phyloP scores from a whole-genome alignment of 2,113 vertebrate genomes.

The Illadopsis cleaveri region DNA sequence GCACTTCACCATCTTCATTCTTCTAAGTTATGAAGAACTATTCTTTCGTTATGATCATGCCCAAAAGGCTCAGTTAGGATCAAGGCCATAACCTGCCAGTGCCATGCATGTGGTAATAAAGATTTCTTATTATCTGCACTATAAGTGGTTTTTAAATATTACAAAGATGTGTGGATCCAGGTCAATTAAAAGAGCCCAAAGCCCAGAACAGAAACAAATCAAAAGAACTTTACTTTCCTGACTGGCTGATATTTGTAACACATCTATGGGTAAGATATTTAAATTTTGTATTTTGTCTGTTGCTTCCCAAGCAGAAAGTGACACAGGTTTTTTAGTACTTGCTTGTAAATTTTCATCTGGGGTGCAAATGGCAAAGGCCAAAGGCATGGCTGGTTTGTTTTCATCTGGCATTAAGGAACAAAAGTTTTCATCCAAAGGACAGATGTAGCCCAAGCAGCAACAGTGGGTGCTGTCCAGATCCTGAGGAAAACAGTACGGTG shows the following conservation, averaged over 20 bases:
- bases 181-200: background rate
- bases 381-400: background rate
- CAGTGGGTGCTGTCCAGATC: background rate
- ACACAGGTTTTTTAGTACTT: background rate
- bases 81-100: background rate
- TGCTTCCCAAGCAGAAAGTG: background rate
- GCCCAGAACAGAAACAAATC: background rate
- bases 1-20: background rate
- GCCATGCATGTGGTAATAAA: background rate
- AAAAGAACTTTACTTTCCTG: background rate
- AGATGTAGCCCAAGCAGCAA: background rate
- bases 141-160: background rate
- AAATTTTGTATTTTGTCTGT: background rate
- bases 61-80: background rate
- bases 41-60: background rate
- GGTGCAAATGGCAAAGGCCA: background rate
- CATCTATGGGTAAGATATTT: background rate
- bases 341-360: background rate
- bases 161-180: background rate
- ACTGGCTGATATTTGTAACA: background rate
- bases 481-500: background rate
- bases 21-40: background rate
- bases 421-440: background rate
- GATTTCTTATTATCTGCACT: background rate
- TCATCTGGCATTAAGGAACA: background rate